Percentiles rank a stretch among this genome's conserved stretches.
phyloP scores from a whole-genome alignment of 37 sponge, comb jelly and placozoan species.

The Amphimedon queenslandica region DNA sequence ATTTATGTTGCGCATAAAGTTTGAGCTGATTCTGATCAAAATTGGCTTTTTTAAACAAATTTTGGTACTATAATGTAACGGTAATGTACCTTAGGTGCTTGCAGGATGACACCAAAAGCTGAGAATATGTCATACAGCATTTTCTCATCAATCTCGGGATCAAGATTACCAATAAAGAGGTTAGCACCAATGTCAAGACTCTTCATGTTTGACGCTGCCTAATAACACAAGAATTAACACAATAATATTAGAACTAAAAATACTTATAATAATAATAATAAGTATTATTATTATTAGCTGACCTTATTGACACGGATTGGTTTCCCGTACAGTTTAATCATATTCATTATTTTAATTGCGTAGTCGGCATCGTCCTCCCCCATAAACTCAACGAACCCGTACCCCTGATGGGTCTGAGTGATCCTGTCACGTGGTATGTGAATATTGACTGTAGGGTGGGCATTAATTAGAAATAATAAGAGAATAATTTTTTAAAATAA shows the following conservation, averaged over 20 bases:
- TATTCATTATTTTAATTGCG: slow-evolving; percentile 99
- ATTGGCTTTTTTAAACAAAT: too few species aligned
- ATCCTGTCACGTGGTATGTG: slow-evolving; percentile 97
- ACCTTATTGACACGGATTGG: slow-evolving; percentile 99
- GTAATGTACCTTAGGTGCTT: slow-evolving; percentile 87
- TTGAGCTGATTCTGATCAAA: too few species aligned
- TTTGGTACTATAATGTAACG: neutral
- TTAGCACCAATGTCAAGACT: slow-evolving; percentile 97
- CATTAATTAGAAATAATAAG: too few species aligned
- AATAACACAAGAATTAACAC: too few species aligned
- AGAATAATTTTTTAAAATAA: neutral
- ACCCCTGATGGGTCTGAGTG: slow-evolving; percentile 87
- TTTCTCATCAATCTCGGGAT: slow-evolving; percentile 97
- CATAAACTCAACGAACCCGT: slow-evolving; percentile 98
- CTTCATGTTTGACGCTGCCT: slow-evolving; percentile 95
- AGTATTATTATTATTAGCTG: too few species aligned
- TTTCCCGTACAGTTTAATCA: slow-evolving; percentile 96
- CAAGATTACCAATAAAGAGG: slow-evolving; percentile 95
- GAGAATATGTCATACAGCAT: slow-evolving; percentile 95
- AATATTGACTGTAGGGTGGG: slow-evolving; percentile 81
- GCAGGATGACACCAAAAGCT: slow-evolving; percentile 98
- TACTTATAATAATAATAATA: too few species aligned
- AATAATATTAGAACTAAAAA: too few species aligned
- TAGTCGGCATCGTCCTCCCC: slow-evolving; percentile 98
- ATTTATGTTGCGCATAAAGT: too few species aligned